Evolutionary conservation across 2,797 vertebrate species (phyloP).

Genomic region (Sebastes melanostomus): DNA sequence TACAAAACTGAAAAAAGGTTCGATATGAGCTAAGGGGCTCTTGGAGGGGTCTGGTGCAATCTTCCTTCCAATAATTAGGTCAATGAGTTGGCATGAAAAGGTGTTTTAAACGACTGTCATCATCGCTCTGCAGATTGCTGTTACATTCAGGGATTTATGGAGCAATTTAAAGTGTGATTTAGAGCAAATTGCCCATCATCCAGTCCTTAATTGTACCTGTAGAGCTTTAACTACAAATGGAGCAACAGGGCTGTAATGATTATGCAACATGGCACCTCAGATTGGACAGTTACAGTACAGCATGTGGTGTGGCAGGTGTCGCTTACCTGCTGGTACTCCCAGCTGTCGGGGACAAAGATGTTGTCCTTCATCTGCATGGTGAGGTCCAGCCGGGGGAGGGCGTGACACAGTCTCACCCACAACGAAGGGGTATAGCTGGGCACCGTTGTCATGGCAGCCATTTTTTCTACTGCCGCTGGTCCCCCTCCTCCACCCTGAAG

Average conservation of each 20-base stretch:
- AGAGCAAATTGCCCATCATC: constrained; percentile 26
- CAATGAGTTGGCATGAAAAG: constrained; percentile 12
- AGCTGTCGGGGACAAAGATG: constrained; percentile 83
- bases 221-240: not conserved
- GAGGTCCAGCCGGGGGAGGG: constrained; percentile 84
- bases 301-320: constrained; percentile 43
- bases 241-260: constrained; percentile 19
- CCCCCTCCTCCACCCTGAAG: constrained; percentile 68
- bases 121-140: constrained; percentile 14
- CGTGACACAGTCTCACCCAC: constrained; percentile 85
- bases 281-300: constrained; percentile 14
- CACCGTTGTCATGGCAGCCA: constrained; percentile 82
- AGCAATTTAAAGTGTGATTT: constrained; percentile 16
- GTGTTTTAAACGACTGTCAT: constrained; percentile 21
- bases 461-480: constrained; percentile 68
- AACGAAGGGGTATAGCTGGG: constrained; percentile 84
- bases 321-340: constrained; percentile 88
- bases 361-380: constrained; percentile 85
- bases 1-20: not conserved
- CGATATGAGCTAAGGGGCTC: not conserved
- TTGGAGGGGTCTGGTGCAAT: constrained; percentile 1
- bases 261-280: constrained; percentile 19
- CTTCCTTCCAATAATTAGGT: constrained; percentile 12
- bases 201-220: not conserved
- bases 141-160: constrained; percentile 20